Conservation (phyloP, 2,113 vertebrate species). For the Mustelus asterias region DNA sequence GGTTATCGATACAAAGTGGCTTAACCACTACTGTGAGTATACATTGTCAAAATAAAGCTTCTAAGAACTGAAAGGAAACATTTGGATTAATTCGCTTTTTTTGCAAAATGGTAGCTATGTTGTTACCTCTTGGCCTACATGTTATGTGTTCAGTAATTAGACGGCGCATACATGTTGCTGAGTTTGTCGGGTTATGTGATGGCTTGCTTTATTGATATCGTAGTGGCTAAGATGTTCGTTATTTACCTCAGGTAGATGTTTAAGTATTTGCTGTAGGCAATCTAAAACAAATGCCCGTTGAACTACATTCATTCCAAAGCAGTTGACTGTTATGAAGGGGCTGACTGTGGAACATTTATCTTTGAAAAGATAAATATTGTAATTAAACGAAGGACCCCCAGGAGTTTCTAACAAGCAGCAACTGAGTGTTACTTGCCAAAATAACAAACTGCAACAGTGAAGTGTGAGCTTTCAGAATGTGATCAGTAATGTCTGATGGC, state of each 20-base stretch:
- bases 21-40: not conserved
- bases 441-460: conserved; percentile 8
- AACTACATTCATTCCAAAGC: not conserved
- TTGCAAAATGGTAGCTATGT: not conserved
- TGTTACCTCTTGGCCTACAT: too few species aligned
- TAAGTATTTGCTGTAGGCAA: not conserved
- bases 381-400: conserved; percentile 17
- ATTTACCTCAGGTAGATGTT: not conserved
- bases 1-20: not conserved
- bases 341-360: conserved; percentile 22
- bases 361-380: conserved; percentile 27
- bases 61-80: not conserved
- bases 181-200: not conserved
- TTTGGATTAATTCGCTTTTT: not conserved
- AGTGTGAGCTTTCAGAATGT: not conserved
- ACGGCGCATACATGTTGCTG: too few species aligned
- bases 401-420: conserved; percentile 9
- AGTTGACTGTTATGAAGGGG: not conserved
- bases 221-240: not conserved
- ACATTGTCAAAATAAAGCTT: not conserved
- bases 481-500: conserved; percentile 18
- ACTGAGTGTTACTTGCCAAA: conserved; percentile 24
- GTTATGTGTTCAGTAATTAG: not conserved
- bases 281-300: not conserved
- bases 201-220: not conserved